Base-by-base conservation (phyloP, 2,113 vertebrate species). In the Bostrychus sinensis region DNA sequence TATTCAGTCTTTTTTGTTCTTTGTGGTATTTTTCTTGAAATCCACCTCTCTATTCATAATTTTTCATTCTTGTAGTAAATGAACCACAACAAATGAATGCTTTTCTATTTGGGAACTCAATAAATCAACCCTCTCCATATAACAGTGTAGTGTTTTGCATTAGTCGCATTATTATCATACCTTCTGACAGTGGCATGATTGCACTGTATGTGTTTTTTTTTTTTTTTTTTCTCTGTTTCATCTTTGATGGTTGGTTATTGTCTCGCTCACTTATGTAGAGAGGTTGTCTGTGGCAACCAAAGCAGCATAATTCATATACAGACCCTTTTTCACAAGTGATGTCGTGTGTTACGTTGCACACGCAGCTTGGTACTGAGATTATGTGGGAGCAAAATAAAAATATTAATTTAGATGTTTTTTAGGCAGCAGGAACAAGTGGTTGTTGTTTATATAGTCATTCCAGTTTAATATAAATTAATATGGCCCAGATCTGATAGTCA, bases 241-340 rank as follows among this genome's bases (percentile, higher is more conserved):
- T 23, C 45, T 48, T 48, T 22, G 45, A 48, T n/a, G n/a, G n/a
- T n/a, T n/a, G 22, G 22, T 48, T 23, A 48, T 48, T 25, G 45
- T 23, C 45, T 48, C 11, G 11, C 22, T 14, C 45, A 20, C 45
- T 48, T 12, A 48, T 20, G 19, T 7, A 22, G 17, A 45, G 4
- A 45, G 42, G 42, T 22, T 22, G 42, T 45, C 42, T 10, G 11
- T 22, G 45, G 45, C 45, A 48, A 48, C 45, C 20, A 48, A 48
- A 48, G 20, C 45, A 23, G 22, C 45, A 23, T 48, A 20, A 6
- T 48, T 48, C 45, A 25, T 20, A 46, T 7, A 22, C 5, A 45
- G 10, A 12, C 20, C n/a, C n/a, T n/a, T n/a, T n/a, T n/a, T n/a
- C n/a, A n/a, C n/a, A n/a, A n/a, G n/a, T n/a, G n/a, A n/a, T n/a